Evolutionary conservation across 2,113 vertebrate genomes (phyloP).

Genomic region (Urocolius indicus): DNA sequence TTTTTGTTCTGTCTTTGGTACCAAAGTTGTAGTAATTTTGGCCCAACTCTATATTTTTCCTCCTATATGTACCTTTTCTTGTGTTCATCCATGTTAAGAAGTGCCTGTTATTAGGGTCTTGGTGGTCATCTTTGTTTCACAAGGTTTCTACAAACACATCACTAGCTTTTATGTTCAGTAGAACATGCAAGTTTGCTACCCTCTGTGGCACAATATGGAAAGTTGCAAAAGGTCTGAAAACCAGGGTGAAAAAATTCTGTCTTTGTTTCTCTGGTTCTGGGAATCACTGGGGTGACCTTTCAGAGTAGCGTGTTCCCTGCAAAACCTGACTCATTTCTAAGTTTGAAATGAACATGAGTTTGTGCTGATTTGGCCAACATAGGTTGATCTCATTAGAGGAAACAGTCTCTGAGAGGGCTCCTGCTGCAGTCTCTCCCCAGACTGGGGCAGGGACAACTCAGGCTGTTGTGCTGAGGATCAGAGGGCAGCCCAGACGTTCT

Average conservation of each 20-base stretch:
- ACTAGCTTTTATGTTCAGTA: not conserved
- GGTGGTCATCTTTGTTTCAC: not conserved
- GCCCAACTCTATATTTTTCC: not conserved
- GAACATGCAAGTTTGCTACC: not conserved
- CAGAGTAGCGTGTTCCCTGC: not conserved
- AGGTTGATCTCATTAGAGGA: not conserved
- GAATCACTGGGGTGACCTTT: not conserved
- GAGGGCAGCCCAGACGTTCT: not conserved
- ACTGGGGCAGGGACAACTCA: rapidly evolving
- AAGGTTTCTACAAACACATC: not conserved
- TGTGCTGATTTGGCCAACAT: not conserved
- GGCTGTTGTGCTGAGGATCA: rapidly evolving
- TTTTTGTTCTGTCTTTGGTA: not conserved
- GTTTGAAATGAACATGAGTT: not conserved
- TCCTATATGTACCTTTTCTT: not conserved
- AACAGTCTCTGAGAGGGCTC: not conserved
- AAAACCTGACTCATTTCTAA: not conserved
- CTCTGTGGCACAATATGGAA: not conserved
- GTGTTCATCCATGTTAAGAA: not conserved
- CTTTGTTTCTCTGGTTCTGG: not conserved
- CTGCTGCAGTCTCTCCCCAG: not conserved
- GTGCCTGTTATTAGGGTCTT: not conserved
- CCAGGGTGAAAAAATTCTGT: not conserved
- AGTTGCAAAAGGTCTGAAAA: not conserved
- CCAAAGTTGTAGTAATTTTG: not conserved